Evolutionary conservation across 2,888 invertebrate genomes (phyloP).

Genomic region (Hecatera dysodea): DNA sequence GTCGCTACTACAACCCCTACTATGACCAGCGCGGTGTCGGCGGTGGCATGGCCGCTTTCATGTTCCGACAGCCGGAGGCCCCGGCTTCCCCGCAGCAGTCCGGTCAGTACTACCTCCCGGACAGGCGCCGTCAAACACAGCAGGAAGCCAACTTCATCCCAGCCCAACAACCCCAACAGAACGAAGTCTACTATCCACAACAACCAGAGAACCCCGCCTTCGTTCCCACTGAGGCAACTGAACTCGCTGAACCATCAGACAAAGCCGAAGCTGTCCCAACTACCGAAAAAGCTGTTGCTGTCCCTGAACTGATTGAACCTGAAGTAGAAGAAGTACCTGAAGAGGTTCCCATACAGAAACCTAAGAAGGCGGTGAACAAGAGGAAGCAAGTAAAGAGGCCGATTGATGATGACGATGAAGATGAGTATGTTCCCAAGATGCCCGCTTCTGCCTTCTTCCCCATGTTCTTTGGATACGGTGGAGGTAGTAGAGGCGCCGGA

Average conservation of each 20-base stretch:
- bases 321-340: conserved; percentile 84
- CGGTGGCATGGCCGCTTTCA: conserved; percentile 85
- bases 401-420: conserved; percentile 87
- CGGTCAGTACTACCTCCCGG: conserved; percentile 84
- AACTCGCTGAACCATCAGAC: conserved; percentile 81
- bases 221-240: conserved; percentile 75
- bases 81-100: conserved; percentile 71
- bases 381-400: conserved; percentile 82
- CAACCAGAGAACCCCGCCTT: conserved; percentile 75
- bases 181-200: conserved; percentile 84
- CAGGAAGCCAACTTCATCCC: conserved; percentile 77
- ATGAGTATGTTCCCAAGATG: conserved; percentile 86
- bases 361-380: conserved; percentile 77
- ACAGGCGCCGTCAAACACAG: conserved; percentile 83
- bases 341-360: conserved; percentile 76
- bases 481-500: conserved; percentile 87
- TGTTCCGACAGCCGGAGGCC: conserved; percentile 81
- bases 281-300: conserved; percentile 73
- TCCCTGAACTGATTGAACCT: conserved; percentile 82
- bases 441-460: conserved; percentile 92
- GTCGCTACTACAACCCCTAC: conserved; percentile 87
- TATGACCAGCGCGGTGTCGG: conserved; percentile 78
- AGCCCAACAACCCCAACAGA: conserved; percentile 86
- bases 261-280: conserved; percentile 78
- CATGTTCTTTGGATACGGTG: conserved; percentile 91